Percentiles rank a stretch among this genome's conserved stretches.
These are phyloP conservation scores for Morinoia aosen DNA, from an alignment of 2,888 invertebrate genomes.

Conservation along the genomic window DNA sequence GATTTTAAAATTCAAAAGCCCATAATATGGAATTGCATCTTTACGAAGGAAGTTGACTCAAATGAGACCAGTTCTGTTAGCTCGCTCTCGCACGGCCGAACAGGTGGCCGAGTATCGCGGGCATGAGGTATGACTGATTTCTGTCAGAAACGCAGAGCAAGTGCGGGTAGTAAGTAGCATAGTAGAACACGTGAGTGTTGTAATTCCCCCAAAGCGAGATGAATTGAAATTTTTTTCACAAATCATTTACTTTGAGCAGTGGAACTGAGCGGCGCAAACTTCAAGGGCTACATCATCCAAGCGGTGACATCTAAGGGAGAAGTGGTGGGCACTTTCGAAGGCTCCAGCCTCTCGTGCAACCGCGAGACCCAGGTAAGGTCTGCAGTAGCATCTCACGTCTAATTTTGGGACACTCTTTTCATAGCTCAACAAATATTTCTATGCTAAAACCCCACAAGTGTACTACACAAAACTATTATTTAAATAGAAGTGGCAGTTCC, in stretches of 20 bases:
- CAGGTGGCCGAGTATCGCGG: background rate
- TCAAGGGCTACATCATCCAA: conserved; percentile 48
- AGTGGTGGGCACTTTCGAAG: conserved; percentile 35
- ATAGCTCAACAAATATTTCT: background rate
- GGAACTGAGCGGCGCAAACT: conserved; percentile 7
- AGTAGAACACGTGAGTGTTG: background rate
- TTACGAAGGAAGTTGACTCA: no score
- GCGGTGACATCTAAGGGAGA: background rate
- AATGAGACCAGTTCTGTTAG: background rate
- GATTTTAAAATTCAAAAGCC: no score
- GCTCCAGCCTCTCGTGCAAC: conserved; percentile 35
- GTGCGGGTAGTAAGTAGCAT: background rate
- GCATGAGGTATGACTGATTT: background rate
- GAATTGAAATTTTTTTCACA: background rate
- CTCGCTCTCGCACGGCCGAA: no score
- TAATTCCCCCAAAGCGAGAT: no score
- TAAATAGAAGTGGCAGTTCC: background rate
- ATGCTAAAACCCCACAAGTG: background rate
- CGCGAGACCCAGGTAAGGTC: background rate
- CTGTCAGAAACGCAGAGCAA: background rate
- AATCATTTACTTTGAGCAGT: background rate
- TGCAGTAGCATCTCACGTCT: background rate
- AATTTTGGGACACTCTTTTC: background rate
- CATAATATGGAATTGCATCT: no score
- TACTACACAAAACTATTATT: background rate